Base-by-base conservation (phyloP, 2,797 vertebrate species). In the Pipistrellus pipistrellus region DNA sequence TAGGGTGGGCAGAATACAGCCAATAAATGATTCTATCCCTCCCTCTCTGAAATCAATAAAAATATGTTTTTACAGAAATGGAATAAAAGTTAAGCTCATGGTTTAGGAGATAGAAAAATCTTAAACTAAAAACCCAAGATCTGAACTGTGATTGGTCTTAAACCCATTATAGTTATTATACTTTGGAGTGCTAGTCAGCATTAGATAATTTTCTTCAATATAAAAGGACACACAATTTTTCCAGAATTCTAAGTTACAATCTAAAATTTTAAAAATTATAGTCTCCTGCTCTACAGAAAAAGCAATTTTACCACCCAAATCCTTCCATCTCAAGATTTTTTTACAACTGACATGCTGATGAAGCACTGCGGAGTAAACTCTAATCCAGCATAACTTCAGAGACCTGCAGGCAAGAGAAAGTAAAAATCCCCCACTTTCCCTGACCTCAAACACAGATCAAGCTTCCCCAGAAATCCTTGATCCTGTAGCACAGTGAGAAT, bases 301-400 rank as follows among this genome's bases (percentile, higher is more conserved):
- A 88, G 32, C 11, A 90, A 77, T 80, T 97, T 98, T 98, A 97
- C 98, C 94, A 97, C 93, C 96, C 98, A 98, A 98, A 98, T 98
- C 96, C 96, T 98, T 98, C 68, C 97, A 97, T 98, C 97, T 97
- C 97, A 97, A 98, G 97, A 97, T 97, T 97, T 94, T 97, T 91
- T 97, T 92, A 96, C 90, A 97, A 97, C 75, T 97, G 95, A 95
- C 95, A 97, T 96, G 97, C 98, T 97, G 98, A 98, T 98, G 98
- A 97, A 27, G 92, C 98, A 98, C 98, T 96, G 94, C 89, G 96
- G 94, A 97, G 96, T 96, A 86, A 98, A 98, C 96, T 96, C 51
- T 1, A 94, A 97, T 98, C 97, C 97, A 94, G 97, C 87, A 93
- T 96, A 97, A 97, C 97, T 97, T 96, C 84, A 95, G 96, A 98